Percentiles rank a stretch among this genome's conserved stretches.
Conservation (phyloP, 1,140 invertebrate genomes). For the Hormaphis cornu region DNA sequence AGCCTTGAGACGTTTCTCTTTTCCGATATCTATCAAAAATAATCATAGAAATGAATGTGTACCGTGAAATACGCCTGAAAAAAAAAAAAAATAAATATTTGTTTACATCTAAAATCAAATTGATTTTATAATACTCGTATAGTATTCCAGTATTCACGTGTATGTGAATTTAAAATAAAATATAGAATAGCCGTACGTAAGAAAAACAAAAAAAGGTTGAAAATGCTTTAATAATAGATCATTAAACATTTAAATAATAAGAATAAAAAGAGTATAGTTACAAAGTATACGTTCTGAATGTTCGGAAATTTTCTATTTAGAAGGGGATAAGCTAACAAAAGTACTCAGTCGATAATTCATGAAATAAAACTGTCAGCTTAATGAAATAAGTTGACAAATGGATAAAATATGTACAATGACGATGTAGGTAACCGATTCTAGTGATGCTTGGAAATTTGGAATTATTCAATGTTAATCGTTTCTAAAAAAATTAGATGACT, state of each 20-base stretch:
- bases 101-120: too few species aligned
- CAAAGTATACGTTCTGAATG: not conserved
- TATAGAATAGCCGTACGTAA: too few species aligned
- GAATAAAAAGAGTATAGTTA: not conserved
- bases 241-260: not conserved
- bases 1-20: too few species aligned
- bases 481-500: constrained; percentile 36
- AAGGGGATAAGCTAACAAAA: not conserved
- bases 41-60: too few species aligned
- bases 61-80: too few species aligned
- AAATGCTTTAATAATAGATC: too few species aligned
- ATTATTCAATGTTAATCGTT: constrained; percentile 34
- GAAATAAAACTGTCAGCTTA: constrained; percentile 38
- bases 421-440: constrained; percentile 33
- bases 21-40: too few species aligned
- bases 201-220: too few species aligned
- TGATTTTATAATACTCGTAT: too few species aligned
- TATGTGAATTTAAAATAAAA: too few species aligned
- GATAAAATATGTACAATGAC: constrained; percentile 34
- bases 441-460: constrained; percentile 34
- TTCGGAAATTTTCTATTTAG: not conserved
- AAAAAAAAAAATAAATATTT: too few species aligned
- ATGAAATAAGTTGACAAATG: constrained; percentile 41
- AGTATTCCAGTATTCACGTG: too few species aligned
- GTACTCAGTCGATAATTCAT: constrained; percentile 9